These are phyloP conservation scores for Rosalia funebris DNA, from an alignment of 2,888 invertebrate species.

Conservation along the genomic window DNA sequence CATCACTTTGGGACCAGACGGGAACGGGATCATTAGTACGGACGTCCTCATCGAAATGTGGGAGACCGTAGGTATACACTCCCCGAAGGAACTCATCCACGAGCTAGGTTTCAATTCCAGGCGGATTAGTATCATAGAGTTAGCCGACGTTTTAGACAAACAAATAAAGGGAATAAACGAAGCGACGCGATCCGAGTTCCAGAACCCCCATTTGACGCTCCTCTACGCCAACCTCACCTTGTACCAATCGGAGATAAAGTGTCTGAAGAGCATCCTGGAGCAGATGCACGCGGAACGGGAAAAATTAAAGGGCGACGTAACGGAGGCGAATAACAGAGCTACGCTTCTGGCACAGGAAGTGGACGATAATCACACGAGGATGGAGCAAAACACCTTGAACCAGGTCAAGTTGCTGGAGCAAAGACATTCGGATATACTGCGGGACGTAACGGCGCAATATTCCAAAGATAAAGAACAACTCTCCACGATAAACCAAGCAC, in stretches of 20 bases:
- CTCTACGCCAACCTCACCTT: conserved; percentile 74
- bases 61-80: conserved; percentile 76
- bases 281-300: conserved; percentile 81
- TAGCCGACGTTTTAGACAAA: conserved; percentile 76
- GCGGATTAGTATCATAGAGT: conserved; percentile 70
- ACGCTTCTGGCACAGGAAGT: conserved; percentile 87
- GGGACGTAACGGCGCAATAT: conserved; percentile 75
- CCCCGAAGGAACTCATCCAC: conserved; percentile 72
- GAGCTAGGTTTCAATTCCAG: conserved; percentile 74
- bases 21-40: conserved; percentile 59
- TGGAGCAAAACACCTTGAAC: conserved; percentile 80
- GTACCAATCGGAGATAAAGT: conserved; percentile 74
- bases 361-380: conserved; percentile 86
- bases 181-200: conserved; percentile 51
- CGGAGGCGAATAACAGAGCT: conserved; percentile 85
- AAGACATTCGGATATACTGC: conserved; percentile 80
- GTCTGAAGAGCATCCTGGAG: conserved; percentile 70
- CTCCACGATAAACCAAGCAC: conserved; percentile 67
- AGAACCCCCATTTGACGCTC: conserved; percentile 65
- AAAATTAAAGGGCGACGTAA: conserved; percentile 81
- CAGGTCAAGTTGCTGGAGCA: conserved; percentile 78
- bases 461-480: conserved; percentile 80
- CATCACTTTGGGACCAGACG: conserved; percentile 60
- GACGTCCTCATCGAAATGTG: conserved; percentile 76
- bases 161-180: conserved; percentile 65